Conservation (phyloP, 37 sponge, comb jelly and placozoan species). For the Aphrocallistes beatrix region DNA sequence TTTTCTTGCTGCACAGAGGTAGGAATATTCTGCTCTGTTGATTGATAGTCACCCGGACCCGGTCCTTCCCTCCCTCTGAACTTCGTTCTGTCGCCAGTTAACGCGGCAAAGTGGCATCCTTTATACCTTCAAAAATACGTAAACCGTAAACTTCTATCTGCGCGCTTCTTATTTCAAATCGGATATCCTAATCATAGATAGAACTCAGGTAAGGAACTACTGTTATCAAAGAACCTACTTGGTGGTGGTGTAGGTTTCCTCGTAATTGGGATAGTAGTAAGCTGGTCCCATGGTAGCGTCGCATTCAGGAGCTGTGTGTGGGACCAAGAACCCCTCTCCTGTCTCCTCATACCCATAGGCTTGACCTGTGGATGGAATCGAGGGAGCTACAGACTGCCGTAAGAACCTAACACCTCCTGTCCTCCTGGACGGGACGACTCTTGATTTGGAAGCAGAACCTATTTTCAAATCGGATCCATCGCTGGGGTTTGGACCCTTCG, state of each 20-base stretch:
- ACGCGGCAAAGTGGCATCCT: neutral
- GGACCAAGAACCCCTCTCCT: conserved; percentile 42
- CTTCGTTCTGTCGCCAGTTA: neutral
- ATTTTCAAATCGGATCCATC: neutral
- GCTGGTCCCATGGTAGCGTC: conserved; percentile 88
- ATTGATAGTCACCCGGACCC: conserved; percentile 64
- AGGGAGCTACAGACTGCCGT: conserved; percentile 71
- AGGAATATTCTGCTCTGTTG: neutral
- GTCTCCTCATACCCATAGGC: conserved; percentile 80
- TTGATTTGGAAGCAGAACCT: neutral
- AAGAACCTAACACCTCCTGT: conserved; percentile 40
- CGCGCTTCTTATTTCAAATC: too few relatives aligned
- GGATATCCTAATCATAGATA: too few relatives aligned
- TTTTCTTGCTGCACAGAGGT: neutral
- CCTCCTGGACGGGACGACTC: neutral
- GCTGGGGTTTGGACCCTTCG: neutral
- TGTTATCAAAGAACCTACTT: too few relatives aligned
- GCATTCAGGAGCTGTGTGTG: conserved; percentile 44
- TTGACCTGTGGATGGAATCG: conserved; percentile 71
- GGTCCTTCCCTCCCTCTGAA: conserved; percentile 42
- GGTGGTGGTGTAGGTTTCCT: conserved; percentile 35
- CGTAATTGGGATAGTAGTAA: conserved; percentile 44
- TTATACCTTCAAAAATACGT: conserved; percentile 2
- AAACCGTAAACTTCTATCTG: too few relatives aligned
- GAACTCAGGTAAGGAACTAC: too few relatives aligned